Evolutionary conservation across 64 coral and sea anemone species (phyloP).

Genomic region (Exaiptasia diaphana): DNA sequence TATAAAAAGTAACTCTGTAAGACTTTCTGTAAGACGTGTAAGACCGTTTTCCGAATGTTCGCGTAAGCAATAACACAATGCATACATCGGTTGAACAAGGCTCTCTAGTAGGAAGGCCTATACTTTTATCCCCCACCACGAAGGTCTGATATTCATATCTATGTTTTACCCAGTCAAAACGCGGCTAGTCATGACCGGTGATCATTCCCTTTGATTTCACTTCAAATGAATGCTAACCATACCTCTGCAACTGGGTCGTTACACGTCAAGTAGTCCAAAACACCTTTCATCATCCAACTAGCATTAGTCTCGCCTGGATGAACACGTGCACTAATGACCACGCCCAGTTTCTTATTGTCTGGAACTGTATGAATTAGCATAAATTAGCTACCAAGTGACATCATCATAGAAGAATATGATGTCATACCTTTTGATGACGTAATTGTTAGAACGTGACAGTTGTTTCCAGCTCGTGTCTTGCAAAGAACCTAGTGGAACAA

Average conservation of each 20-base stretch:
- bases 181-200: too few relatives aligned
- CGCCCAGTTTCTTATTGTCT: conserved; percentile 72
- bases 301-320: conserved; percentile 98
- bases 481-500: conserved; percentile 61
- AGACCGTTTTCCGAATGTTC: too few relatives aligned
- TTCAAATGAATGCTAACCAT: too few relatives aligned
- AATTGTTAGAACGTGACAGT: conserved; percentile 78
- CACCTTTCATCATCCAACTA: conserved; percentile 99
- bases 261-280: conserved; percentile 86
- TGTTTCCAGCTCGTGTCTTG: conserved; percentile 92
- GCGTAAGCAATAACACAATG: too few relatives aligned
- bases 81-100: too few relatives aligned
- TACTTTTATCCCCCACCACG: too few relatives aligned
- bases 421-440: conserved; percentile 78
- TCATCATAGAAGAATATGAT: neutral
- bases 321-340: conserved; percentile 88
- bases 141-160: too few relatives aligned
- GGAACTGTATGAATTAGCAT: conserved; percentile 43
- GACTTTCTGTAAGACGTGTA: too few relatives aligned
- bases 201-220: too few relatives aligned
- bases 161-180: too few relatives aligned
- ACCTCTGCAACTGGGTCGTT: conserved; percentile 83
- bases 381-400: too few relatives aligned
- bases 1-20: conserved; percentile 32
- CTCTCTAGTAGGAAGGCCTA: too few relatives aligned